Evolutionary conservation across 2,113 vertebrate genomes (phyloP), one percentile per base, ranked within the genome.

Genomic region (Etheostoma cragini): DNA sequence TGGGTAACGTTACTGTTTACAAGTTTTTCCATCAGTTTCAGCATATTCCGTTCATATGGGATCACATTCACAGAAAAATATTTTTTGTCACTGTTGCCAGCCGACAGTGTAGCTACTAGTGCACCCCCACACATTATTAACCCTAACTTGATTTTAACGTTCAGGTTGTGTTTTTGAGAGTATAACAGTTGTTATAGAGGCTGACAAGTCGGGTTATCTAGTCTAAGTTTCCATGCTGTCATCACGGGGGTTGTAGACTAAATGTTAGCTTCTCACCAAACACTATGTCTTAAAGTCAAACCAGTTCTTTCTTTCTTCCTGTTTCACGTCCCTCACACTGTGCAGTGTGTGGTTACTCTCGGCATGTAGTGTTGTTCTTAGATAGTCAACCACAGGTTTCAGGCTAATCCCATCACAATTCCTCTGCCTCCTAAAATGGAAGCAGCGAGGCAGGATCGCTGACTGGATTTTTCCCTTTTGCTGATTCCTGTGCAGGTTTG

Each of bases 181-280:
- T 45, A 26, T 76, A 24, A 26, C 38, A n/a, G 49, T 61, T 66
- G 30, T 70, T 76, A 50, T 14, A 73, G 30, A 65, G 13, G 16
- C 8, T 46, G 58, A 50, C 83, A 42, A 50, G 24, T 73, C 78
- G 66, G 81, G 35, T 84, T 80, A 88, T 90, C 72, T 76, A 42
- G 53, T 30, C 24, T 13, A 63, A 61, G 50, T 30, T 26, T 70
- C 24, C 53, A 57, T n/a, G 75, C 46, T 22, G 17, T 80, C 56
- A 30, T 63, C 68, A 16, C 21, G 21, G 13, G 15, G 60, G 38
- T 84, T 69, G 79, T 11, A 57, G 47, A 63, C 22, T 66, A 35
- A 53, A 61, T 62, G 63, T 65, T 26, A 71, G 76, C 61, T 80
- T 76, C 46, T 67, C 50, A 71, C 38, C 38, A 47, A 68, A 30